These are phyloP conservation scores for Epirrhoe alternata DNA, from an alignment of 2,888 invertebrate genomes.

Conservation along the genomic window DNA sequence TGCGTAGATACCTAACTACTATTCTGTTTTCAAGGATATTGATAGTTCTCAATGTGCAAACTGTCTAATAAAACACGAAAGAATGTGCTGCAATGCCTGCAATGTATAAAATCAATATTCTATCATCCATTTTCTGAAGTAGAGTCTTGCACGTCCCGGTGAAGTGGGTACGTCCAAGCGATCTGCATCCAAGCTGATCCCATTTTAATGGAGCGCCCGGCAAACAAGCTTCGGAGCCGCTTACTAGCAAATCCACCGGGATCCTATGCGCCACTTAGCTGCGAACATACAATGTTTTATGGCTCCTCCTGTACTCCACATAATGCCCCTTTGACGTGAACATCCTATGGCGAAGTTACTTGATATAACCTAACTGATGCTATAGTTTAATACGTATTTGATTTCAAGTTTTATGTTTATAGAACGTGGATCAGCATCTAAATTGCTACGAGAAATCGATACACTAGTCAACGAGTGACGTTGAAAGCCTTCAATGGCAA, in stretches of 20 bases:
- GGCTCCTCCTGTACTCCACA: constrained; percentile 46
- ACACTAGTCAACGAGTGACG: constrained; percentile 49
- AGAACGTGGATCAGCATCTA: constrained; percentile 39
- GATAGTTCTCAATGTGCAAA: constrained; percentile 16
- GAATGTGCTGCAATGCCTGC: constrained; percentile 29
- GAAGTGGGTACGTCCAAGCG: constrained; percentile 68
- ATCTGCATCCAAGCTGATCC: constrained; percentile 84
- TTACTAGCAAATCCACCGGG: constrained; percentile 80
- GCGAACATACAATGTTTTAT: constrained; percentile 66
- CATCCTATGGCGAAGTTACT: constrained; percentile 20
- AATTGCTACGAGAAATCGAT: constrained; percentile 58
- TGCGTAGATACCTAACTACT: constrained; percentile 15
- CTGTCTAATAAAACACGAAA: constrained; percentile 9
- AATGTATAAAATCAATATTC: constrained; percentile 41
- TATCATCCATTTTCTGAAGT: constrained; percentile 52
- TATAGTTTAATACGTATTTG: constrained; percentile 19
- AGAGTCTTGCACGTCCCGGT: constrained; percentile 55
- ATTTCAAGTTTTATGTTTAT: constrained; percentile 31
- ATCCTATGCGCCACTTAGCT: constrained; percentile 80
- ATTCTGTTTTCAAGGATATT: constrained; percentile 6
- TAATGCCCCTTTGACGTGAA: constrained; percentile 40
- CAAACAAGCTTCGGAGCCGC: constrained; percentile 82
- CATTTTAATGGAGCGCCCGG: constrained; percentile 85
- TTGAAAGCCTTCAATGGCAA: constrained; percentile 48
- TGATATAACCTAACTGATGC: constrained; percentile 14